Conservation (phyloP, 1,140 invertebrate species). For the Aphidius ervi region DNA sequence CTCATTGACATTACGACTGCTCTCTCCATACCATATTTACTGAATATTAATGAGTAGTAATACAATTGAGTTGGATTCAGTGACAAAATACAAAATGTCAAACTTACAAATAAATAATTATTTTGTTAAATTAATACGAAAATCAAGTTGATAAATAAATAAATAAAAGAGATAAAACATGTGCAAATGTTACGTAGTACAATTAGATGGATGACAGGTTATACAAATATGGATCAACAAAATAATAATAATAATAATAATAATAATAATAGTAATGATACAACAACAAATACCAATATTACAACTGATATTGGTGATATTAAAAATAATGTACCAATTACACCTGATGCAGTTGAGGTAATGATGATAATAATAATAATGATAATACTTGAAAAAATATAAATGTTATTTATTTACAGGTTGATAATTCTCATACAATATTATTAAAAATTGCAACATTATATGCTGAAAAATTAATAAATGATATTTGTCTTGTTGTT, state of each 20-base stretch:
- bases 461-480: conserved; percentile 80
- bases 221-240: conserved; percentile 24
- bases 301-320: conserved; percentile 14
- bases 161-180: conserved; percentile 23
- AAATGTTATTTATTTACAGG: conserved; percentile 49
- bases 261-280: too few relatives aligned
- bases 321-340: conserved; percentile 17
- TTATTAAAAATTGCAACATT: conserved; percentile 76
- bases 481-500: conserved; percentile 79
- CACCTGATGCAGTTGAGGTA: conserved; percentile 24
- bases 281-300: neutral
- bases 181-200: conserved; percentile 33
- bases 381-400: neutral
- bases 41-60: too few relatives aligned
- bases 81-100: too few relatives aligned
- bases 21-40: too few relatives aligned
- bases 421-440: conserved; percentile 76
- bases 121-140: too few relatives aligned
- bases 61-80: too few relatives aligned
- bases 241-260: conserved; percentile 20
- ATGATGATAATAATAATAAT: conserved; percentile 1
- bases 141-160: too few relatives aligned
- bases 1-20: too few relatives aligned
- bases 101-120: too few relatives aligned
- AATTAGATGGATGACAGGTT: conserved; percentile 35